phyloP scores from a whole-genome alignment of 1,140 invertebrate species.

The Neodiprion lecontei region DNA sequence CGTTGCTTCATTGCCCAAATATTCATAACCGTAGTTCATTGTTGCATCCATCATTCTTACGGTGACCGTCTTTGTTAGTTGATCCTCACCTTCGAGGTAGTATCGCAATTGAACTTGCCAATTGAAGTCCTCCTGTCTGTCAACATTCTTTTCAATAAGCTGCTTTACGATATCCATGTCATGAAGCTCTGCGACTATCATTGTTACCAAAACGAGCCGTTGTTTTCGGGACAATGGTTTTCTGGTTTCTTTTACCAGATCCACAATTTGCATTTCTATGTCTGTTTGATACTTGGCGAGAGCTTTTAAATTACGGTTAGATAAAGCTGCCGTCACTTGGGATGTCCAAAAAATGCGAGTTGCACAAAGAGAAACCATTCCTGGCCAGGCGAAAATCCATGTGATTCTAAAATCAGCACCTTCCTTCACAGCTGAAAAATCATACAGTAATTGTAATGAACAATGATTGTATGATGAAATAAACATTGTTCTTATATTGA shows the following conservation, averaged over 20 bases:
- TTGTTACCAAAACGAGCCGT: conserved; percentile 62
- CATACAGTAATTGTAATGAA: too few species aligned
- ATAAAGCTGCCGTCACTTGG: conserved; percentile 48
- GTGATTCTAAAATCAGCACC: conserved; percentile 42
- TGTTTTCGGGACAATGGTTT: conserved; percentile 63
- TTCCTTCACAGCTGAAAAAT: conserved; percentile 29
- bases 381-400: conserved; percentile 67
- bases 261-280: conserved; percentile 19
- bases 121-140: conserved; percentile 77
- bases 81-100: conserved; percentile 79
- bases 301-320: neutral
- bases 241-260: conserved; percentile 46
- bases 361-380: conserved; percentile 69
- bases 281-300: conserved; percentile 11
- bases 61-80: conserved; percentile 54
- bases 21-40: conserved; percentile 85
- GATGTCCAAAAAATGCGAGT: conserved; percentile 72
- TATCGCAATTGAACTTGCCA: conserved; percentile 90
- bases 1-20: conserved; percentile 81
- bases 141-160: conserved; percentile 61
- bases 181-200: conserved; percentile 69
- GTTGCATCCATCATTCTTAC: conserved; percentile 79
- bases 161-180: conserved; percentile 67
- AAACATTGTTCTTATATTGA: conserved; percentile 23
- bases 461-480: too few species aligned